A percentile compares a stretch with the other conserved stretches of the same genome.
Evolutionary conservation across 2,888 invertebrate species (phyloP).

Genomic region (Dinocampus coccinellae): DNA sequence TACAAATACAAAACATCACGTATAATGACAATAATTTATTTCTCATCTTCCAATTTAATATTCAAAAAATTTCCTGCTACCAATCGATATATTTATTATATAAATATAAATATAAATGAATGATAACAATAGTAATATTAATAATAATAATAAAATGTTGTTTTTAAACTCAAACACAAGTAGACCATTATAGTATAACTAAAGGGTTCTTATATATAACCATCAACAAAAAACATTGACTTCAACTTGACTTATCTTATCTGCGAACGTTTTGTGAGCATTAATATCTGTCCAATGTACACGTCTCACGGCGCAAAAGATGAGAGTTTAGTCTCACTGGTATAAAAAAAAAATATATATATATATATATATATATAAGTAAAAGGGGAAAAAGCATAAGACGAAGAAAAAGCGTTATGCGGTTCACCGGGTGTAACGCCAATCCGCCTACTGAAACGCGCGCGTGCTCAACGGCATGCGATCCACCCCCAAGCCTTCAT

Average conservation of each 20-base stretch:
- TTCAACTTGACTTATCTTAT: constrained; percentile 30
- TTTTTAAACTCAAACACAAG: not conserved
- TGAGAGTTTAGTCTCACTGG: constrained; percentile 20
- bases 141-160: not conserved
- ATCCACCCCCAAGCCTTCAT: constrained; percentile 2
- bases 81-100: too few relatives aligned
- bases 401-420: constrained; percentile 20
- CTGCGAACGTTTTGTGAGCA: constrained; percentile 29
- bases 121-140: too few relatives aligned
- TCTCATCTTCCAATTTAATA: too few relatives aligned
- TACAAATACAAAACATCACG: not conserved
- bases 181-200: not conserved
- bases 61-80: too few relatives aligned
- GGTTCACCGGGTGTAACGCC: constrained; percentile 33
- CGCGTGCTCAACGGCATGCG: constrained; percentile 26
- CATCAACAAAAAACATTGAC: constrained; percentile 9
- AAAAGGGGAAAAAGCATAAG: constrained; percentile 18
- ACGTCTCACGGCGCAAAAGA: constrained; percentile 29
- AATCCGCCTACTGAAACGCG: constrained; percentile 30
- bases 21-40: too few relatives aligned
- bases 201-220: not conserved
- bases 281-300: constrained; percentile 35
- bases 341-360: constrained; percentile 3
- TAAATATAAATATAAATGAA: not conserved
- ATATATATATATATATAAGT: too few relatives aligned